These are phyloP conservation scores for Salvator merianae DNA, from an alignment of 2,113 vertebrate genomes.

Conservation along the genomic window DNA sequence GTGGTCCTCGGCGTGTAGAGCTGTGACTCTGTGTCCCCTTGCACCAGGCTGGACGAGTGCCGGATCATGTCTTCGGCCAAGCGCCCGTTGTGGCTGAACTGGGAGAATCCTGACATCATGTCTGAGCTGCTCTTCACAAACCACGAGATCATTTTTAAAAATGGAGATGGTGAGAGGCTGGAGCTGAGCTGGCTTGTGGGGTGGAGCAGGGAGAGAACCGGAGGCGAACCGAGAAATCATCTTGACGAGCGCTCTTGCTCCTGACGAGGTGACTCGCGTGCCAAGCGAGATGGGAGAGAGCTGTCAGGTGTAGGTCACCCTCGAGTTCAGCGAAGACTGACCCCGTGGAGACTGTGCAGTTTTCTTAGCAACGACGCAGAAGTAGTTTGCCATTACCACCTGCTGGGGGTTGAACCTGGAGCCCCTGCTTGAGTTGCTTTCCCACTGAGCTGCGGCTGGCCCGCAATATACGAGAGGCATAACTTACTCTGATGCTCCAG, in stretches of 20 bases:
- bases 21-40: neutral
- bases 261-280: neutral
- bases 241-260: neutral
- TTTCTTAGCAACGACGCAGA: too few relatives aligned
- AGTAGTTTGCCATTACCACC: too few relatives aligned
- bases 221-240: neutral
- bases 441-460: too few relatives aligned
- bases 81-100: conserved; percentile 72
- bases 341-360: too few relatives aligned
- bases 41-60: conserved; percentile 66
- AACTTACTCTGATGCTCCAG: too few relatives aligned
- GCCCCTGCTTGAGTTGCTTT: too few relatives aligned
- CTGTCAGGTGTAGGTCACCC: neutral
- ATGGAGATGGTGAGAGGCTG: conserved; percentile 63
- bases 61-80: conserved; percentile 74
- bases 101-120: conserved; percentile 75
- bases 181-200: neutral
- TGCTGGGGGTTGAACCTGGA: too few relatives aligned
- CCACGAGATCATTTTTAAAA: conserved; percentile 74
- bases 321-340: too few relatives aligned
- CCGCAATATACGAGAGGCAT: too few relatives aligned
- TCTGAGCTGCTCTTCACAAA: conserved; percentile 71
- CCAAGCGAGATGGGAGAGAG: neutral
- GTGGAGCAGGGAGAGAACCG: fast-evolving
- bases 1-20: too few relatives aligned